Evolutionary conservation across 2,888 invertebrate genomes (phyloP), one percentile per base, ranked within the genome.

Genomic region (Scelioninae gen. 1): DNA sequence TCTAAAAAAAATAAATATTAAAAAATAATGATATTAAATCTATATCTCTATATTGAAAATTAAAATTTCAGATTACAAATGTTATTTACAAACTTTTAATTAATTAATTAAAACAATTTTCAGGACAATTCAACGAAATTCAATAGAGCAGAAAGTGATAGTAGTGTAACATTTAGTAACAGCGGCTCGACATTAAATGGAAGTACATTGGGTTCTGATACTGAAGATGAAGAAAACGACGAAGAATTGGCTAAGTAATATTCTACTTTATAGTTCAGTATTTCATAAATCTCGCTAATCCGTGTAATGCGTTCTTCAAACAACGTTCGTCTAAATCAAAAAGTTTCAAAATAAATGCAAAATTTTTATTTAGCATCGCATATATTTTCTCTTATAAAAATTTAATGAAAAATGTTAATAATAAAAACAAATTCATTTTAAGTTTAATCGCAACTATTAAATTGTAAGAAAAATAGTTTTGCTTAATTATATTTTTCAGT

Each of bases 121-220:
- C 77, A 90, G 91, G 87, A 86, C 58, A 86, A 86, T 51, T 75
- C 87, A 5, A 87, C 89, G 7, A 91, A 89, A 83, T 90, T 89
- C 72, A 84, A 77, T 45, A 86, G 89, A 81, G 85, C 88, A 15
- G 92, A 89, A 62, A 92, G 93, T 81, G 93, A 92, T 68, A 91
- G 91, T 51, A 93, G 93, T 83, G 93, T 92, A 60, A 93, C 93
- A 4, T 93, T 93, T 86, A 93, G 93, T 83, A 93, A 93, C 84
- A 92, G 92, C 81, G 92, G 91, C 4, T 92, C 92, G 10, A 92
- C 92, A 7, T 89, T 92, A 23, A 92, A 92, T 86, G 92, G 90
- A 86, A 92, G 92, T 84, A 90, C 91, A 11, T 86, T 92, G 75
- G 91, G 90, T 51, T 92, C 92, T 11, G 92, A 92, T 74, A 92